Evolutionary conservation across 2,888 invertebrate species (phyloP), one percentile per base, ranked within the genome.

Genomic region (Eudemis profundana): DNA sequence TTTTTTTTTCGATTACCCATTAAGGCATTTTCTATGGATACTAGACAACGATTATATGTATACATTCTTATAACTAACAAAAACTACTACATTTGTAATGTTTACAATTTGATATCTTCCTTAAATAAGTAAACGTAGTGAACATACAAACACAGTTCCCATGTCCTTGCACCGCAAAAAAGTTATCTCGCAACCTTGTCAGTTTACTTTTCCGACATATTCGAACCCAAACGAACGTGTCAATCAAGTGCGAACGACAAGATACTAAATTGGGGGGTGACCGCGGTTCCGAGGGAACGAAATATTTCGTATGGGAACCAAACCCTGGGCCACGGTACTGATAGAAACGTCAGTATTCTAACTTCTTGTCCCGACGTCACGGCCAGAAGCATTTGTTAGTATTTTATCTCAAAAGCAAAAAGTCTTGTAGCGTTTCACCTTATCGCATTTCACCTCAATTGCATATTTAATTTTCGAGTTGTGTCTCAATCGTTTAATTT

Each of bases 261-360:
- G 50, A 60, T 49, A 36, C 49, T n/a, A 60, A 40, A 42, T 42
- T 33, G 42, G 5, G 10, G 29, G 50, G 29, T 23, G 15, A 3
- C 36, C 56, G 59, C 21, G 47, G 57, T 68, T 65, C 61, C 40
- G 51, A 61, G 61, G 59, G 42, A 49, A 44, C 42, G n/a, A 12
- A 53, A 50, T 61, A 61, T 61, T 68, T 70, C 64, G n/a, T 67
- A 29, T 68, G 68, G 61, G 69, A 70, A 70, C 61, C 27, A 46
- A 49, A 60, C 59, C 57, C 51, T 57, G 63, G 61, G 57, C 42
- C n/a, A 29, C 46, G 19, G 33, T 46, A 12, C 29, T 7, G 21
- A 4, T 14, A n/a, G 21, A 12, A 1, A 15, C 4, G 0, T 3
- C 42, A 54, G 42, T 54, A 42, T 54, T 42, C 17, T 54, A 27